A percentile compares a stretch with the other conserved stretches of the same genome.
These are phyloP conservation scores for Bujurquina vittata DNA, from an alignment of 2,113 vertebrate species.

Conservation along the genomic window DNA sequence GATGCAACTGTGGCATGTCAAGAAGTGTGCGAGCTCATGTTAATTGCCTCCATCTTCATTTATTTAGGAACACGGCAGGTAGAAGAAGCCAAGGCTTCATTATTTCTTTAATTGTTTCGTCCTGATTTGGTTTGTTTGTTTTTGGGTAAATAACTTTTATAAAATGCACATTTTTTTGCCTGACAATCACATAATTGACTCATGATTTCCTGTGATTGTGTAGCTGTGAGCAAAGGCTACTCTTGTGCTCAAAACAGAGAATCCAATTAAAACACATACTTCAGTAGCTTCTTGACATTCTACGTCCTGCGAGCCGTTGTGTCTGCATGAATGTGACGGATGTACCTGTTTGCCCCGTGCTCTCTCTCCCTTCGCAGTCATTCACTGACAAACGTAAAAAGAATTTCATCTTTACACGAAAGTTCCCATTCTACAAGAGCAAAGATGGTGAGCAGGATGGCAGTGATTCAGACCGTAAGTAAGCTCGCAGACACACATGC, in stretches of 20 bases:
- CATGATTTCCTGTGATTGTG: not conserved
- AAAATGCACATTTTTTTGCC: not conserved
- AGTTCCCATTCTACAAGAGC: constrained; percentile 99
- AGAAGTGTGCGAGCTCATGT: constrained; percentile 12
- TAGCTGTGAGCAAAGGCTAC: not conserved
- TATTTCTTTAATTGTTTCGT: too few species aligned
- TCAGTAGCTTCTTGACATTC: constrained; percentile 49
- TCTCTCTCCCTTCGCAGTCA: constrained; percentile 98
- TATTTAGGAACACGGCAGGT: not conserved
- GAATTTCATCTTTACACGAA: constrained; percentile 99
- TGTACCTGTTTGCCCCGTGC: constrained; percentile 94
- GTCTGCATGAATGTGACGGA: constrained; percentile 98
- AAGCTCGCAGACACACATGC: constrained; percentile 81
- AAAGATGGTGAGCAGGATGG: constrained; percentile 98
- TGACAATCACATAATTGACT: not conserved
- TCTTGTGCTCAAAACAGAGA: too few species aligned
- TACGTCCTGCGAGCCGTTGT: constrained; percentile 86
- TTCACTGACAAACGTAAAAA: constrained; percentile 99
- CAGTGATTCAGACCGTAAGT: constrained; percentile 99
- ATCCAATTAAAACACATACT: not conserved
- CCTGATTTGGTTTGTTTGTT: too few species aligned
- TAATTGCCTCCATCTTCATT: too few species aligned
- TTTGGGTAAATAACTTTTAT: too few species aligned
- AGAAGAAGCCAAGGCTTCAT: too few species aligned
- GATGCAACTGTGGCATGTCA: constrained; percentile 65